Evolutionary conservation across 2,888 invertebrate genomes (phyloP).

Genomic region (Uropetala carovei): DNA sequence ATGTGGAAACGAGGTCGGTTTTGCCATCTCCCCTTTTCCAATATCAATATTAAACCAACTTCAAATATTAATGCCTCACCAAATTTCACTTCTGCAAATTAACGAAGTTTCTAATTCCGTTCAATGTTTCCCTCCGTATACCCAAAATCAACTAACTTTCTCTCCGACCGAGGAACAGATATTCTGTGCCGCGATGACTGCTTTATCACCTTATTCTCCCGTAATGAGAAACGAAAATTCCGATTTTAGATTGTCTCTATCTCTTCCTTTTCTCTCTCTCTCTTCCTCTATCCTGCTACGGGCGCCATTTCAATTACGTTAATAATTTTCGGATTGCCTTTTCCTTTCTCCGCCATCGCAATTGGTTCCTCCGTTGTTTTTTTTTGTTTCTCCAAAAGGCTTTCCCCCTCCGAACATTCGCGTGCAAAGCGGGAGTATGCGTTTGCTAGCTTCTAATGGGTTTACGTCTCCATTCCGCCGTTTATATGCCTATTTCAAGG

Average conservation of each 20-base stretch:
- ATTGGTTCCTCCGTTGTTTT: conserved; percentile 13
- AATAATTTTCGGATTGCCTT: conserved; percentile 43
- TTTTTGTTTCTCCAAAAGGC: neutral
- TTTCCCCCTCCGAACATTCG: neutral
- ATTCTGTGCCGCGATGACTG: conserved; percentile 46
- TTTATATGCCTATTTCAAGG: conserved; percentile 38
- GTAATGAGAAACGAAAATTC: conserved; percentile 58
- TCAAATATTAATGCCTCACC: conserved; percentile 61
- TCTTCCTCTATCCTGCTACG: neutral
- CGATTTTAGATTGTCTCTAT: conserved; percentile 50
- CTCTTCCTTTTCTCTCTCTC: neutral
- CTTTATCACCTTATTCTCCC: conserved; percentile 57
- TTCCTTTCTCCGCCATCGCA: neutral
- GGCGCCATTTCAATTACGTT: conserved; percentile 49
- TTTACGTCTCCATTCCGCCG: conserved; percentile 23
- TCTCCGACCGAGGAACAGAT: conserved; percentile 40
- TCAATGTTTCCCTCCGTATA: conserved; percentile 26
- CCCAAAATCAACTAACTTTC: conserved; percentile 61
- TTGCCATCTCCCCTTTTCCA: neutral
- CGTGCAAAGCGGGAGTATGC: neutral
- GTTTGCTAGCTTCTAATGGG: conserved; percentile 1
- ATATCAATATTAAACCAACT: conserved; percentile 61
- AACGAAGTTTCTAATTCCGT: conserved; percentile 63
- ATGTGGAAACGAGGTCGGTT: neutral
- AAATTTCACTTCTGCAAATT: conserved; percentile 52